Base-by-base conservation (phyloP, 2,888 invertebrate species). In the Ecliptopera silaceata region DNA sequence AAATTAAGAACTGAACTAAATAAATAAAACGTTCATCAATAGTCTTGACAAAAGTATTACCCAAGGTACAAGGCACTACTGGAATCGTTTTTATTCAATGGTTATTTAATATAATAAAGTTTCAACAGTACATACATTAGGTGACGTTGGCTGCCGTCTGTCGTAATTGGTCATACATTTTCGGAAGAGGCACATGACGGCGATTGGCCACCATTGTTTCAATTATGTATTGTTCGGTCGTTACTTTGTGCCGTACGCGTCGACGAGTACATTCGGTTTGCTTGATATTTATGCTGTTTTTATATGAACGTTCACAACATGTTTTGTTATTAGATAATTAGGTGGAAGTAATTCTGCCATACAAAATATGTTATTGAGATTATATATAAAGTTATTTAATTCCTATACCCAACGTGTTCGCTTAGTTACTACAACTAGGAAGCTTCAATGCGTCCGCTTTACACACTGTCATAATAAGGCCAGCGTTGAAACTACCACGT, bases 401-500 rank as follows among this genome's bases (percentile, higher is more conserved):
- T 34, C 3, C 13, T 34, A 34, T 13, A 13, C 12, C 13, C 6
- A 13, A 0, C 13, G 5, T 26, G 26, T 26, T n/a, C n/a, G 26
- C 8, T 26, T 26, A 26, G 10, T 26, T 26, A 26, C 4, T 1
- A 26, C 26, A 26, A 26, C 6, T 2, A 26, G 26, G 26, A 26
- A 31, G 31, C 31, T 15, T 31, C 26, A 26, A 12, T 15, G 20
- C 39, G 42, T 20, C 12, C 18, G 18, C n/a, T 34, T 34, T 12
- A 39, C 29, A 12, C 39, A 48, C 38, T 47, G 36, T 36, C 36
- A 4, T 22, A 22, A 13, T 31, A 6, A 47, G 39, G 48, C 48
- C 38, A 29, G 54, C 55, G 50, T 59, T 18, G 59, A 46, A 54
- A 59, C 29, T n/a, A 38, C 10, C 43, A 32, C 54, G 59, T 42